Base-by-base conservation (phyloP, 2,888 invertebrate species). In the Cheilosia pagana region DNA sequence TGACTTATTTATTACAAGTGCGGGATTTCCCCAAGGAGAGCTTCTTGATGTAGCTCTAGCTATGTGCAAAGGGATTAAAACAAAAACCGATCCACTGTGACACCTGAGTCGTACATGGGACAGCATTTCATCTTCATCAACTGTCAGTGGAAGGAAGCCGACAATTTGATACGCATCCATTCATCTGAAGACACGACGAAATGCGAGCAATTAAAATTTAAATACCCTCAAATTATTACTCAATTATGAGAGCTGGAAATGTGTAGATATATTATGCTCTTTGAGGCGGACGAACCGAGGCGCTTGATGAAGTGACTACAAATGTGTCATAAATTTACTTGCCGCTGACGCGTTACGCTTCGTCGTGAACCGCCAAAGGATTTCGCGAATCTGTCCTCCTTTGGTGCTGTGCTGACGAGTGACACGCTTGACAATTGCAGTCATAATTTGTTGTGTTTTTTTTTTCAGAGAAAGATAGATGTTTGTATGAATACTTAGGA, bases 181-280 rank as follows among this genome's bases (percentile, higher is more conserved):
- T 50, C 81, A 50, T 43, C 50, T 14, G 35, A 35, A 31, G 19
- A 59, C 21, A 48, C 57, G 65, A 63, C 74, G 87, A 88, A 86
- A 88, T 88, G 35, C 35, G 88, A 88, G 88, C 88, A 88, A 88
- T 89, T 88, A 88, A 88, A 88, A 87, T 87, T 89, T 88, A 89
- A 89, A 89, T 88, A 88, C 88, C 88, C 87, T 88, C 88, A 88
- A 89, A 89, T 89, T 89, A 88, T 88, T 88, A 88, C 88, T 88
- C 88, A 88, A 88, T 89, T 89, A 89, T 87, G 87, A 39, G 41
- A 55, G 48, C 19, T n/a, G 25, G 4, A 43, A 50, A 39, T 25
- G 55, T 21, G 8, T 19, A 23, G 0, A 4, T 2, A 1, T 23
- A 23, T 2, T 1, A 52, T 16, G 8, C n/a, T 59, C 55, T 60